Conservation (phyloP, 2,797 vertebrate species). For the Urocyon cinereoargenteus region DNA sequence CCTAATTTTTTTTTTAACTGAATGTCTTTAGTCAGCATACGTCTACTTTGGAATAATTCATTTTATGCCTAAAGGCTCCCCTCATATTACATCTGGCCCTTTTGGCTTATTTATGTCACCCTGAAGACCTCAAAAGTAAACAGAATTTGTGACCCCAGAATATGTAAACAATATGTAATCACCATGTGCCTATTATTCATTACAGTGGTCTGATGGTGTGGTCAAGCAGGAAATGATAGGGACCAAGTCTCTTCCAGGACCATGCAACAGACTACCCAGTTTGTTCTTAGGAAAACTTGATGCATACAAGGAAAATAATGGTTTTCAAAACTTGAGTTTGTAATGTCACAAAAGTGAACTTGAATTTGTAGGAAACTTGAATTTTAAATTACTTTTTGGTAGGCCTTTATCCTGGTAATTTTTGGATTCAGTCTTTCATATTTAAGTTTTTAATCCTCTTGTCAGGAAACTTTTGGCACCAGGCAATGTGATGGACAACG, state of each 20-base stretch:
- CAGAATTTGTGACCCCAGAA: neutral
- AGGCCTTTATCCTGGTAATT: neutral
- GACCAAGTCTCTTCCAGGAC: neutral
- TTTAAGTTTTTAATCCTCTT: neutral
- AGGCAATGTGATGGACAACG: neutral
- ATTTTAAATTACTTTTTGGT: neutral
- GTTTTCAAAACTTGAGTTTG: neutral
- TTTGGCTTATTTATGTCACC: neutral
- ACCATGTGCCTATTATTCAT: no score
- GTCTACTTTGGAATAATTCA: neutral
- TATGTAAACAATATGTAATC: neutral
- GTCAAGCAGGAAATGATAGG: no score
- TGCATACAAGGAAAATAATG: neutral
- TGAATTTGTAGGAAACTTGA: neutral
- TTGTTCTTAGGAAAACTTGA: neutral
- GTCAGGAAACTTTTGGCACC: neutral
- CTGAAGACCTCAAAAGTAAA: neutral
- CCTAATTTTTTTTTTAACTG: neutral
- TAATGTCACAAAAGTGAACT: neutral
- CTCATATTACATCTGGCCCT: neutral
- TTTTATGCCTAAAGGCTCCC: neutral
- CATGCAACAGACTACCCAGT: no score
- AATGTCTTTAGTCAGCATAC: neutral
- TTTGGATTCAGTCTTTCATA: neutral
- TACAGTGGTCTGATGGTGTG: neutral